Evolutionary conservation across 1,140 invertebrate genomes (phyloP), one percentile per base, ranked within the genome.

Genomic region (Yoshiicerus persimilis): DNA sequence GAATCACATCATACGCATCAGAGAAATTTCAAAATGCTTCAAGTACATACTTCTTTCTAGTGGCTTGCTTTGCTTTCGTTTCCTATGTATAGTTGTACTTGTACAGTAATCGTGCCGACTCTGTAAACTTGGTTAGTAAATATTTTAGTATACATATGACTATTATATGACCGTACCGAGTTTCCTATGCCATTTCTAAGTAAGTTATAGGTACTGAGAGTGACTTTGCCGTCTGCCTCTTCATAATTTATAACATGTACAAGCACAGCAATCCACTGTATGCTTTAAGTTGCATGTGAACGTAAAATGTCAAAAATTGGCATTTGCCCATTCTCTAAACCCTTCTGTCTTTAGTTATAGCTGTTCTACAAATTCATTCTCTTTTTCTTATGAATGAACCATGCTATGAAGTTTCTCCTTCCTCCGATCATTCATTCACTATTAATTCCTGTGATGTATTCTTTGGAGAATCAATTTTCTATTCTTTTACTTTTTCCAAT

Each of bases 1-100:
- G 32, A 80, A 80, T 80, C 75, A 80, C 75, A 80, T 80, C 75
- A 36, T 80, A 80, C 75, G 75, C 75, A 80, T 80, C 34, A 32
- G 32, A 36, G 30, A 30, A 80, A 36, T 36, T 77, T 34, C 32
- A 36, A 25, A 80, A n/a, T 70, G 30, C 27, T 70, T 70, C 27
- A 70, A 70, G 27, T 3, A 70, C 30, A n/a, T n/a, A n/a, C n/a
- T n/a, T n/a, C n/a, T n/a, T n/a, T n/a, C n/a, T n/a, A n/a, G n/a
- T n/a, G n/a, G n/a, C n/a, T n/a, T n/a, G n/a, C n/a, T n/a, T n/a
- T n/a, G n/a, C n/a, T n/a, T n/a, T 30, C 4, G 27, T 27, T 70
- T 10, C 13, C 27, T 13, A 30, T 10, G 10, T 30, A 27, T 8
- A 47, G 41, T 47, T 20, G 41, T 2, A 47, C 11, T 20, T n/a